These are phyloP conservation scores for Gymnosoma rotundatum DNA, from an alignment of 2,888 invertebrate genomes.

Conservation along the genomic window DNA sequence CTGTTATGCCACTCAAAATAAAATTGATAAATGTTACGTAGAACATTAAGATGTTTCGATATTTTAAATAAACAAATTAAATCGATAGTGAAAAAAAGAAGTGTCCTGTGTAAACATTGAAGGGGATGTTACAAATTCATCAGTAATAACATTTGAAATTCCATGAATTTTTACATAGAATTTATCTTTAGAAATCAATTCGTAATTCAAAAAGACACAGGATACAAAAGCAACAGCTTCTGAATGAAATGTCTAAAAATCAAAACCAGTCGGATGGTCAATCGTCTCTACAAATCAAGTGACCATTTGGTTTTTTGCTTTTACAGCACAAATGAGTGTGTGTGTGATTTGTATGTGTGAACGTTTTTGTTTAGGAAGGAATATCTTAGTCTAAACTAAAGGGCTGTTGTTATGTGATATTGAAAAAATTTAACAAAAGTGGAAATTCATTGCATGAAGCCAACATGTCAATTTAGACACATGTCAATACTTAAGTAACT, in stretches of 20 bases:
- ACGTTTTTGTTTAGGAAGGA: slow-evolving; percentile 7
- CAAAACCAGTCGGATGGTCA: slow-evolving; percentile 50
- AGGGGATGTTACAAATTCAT: slow-evolving; percentile 62
- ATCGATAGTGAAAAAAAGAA: slow-evolving; percentile 51
- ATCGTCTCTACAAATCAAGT: slow-evolving; percentile 27
- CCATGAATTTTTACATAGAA: slow-evolving; percentile 79
- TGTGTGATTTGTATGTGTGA: background rate
- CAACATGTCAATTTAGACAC: slow-evolving; percentile 77
- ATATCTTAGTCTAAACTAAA: slow-evolving; percentile 50
- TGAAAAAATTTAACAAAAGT: slow-evolving; percentile 37
- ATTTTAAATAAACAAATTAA: slow-evolving; percentile 55
- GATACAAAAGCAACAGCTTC: slow-evolving; percentile 1
- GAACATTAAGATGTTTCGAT: slow-evolving; percentile 38
- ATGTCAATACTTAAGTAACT: slow-evolving; percentile 69
- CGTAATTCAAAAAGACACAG: slow-evolving; percentile 4
- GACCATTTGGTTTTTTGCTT: slow-evolving; percentile 43
- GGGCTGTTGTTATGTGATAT: slow-evolving; percentile 56
- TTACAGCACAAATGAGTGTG: background rate
- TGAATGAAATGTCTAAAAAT: slow-evolving; percentile 27
- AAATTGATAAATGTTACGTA: slow-evolving; percentile 48
- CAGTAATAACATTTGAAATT: slow-evolving; percentile 77
- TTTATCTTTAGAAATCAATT: slow-evolving; percentile 30
- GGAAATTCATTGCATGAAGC: slow-evolving; percentile 50
- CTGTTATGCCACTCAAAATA: slow-evolving; percentile 6
- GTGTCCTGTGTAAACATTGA: slow-evolving; percentile 54